phyloP scores from a whole-genome alignment of 2,113 vertebrate genomes.

The Urocitellus parryii region DNA sequence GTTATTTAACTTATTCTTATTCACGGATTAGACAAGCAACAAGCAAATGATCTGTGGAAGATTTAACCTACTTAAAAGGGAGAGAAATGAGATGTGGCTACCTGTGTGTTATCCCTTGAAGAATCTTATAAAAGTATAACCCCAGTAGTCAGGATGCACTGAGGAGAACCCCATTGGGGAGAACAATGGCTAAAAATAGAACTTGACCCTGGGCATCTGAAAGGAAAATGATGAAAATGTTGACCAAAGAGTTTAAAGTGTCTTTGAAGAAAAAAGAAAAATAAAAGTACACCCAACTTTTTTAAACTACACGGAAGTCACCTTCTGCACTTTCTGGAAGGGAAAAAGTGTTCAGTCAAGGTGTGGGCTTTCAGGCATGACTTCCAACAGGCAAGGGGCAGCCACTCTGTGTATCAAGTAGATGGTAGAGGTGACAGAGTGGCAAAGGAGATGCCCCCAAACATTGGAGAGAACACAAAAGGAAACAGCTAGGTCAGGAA shows the following conservation, averaged over 20 bases:
- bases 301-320: conserved; percentile 53
- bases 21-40: conserved; percentile 10
- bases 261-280: conserved; percentile 82
- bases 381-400: conserved; percentile 36
- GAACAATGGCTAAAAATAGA: conserved; percentile 79
- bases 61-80: conserved; percentile 66
- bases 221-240: conserved; percentile 74
- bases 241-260: conserved; percentile 79
- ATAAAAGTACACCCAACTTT: conserved; percentile 67
- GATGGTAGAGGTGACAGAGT: background rate
- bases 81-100: conserved; percentile 4
- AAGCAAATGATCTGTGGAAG: conserved; percentile 54
- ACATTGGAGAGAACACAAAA: background rate
- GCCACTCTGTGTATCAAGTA: background rate
- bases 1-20: conserved; percentile 15
- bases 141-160: conserved; percentile 60
- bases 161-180: conserved; percentile 68
- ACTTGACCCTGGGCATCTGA: conserved; percentile 44
- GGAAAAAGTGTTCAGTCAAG: conserved; percentile 35
- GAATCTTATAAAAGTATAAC: conserved; percentile 65
- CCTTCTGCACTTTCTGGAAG: conserved; percentile 57
- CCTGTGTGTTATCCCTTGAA: conserved; percentile 63
- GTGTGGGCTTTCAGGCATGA: background rate
- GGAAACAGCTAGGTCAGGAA: background rate
- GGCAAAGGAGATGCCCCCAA: background rate